Evolutionary conservation across 2,113 vertebrate genomes (phyloP), one percentile per base, ranked within the genome.

Genomic region (Parotia lawesii): DNA sequence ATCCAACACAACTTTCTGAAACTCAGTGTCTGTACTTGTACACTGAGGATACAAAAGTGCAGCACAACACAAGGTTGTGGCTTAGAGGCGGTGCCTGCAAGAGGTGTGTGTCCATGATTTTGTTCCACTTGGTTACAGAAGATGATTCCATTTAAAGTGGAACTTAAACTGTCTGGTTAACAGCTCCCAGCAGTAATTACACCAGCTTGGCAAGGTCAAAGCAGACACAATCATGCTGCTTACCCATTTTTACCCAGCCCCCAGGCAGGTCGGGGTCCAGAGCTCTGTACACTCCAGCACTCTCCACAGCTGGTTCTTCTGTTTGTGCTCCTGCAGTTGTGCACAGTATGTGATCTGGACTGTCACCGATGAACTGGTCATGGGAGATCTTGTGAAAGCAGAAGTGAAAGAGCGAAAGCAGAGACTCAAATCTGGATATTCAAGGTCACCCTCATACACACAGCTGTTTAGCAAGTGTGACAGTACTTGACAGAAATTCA

Each of bases 401-500:
- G 44, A 87, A 94, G 73, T 67, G 61, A 78, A 81, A 51, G 35
- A 86, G 64, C 11, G 4, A 90, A 88, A 88, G 44, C 60, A 83
- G 57, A 83, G 38, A 64, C n/a, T 80, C 70, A 84, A 18, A 74
- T 92, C 44, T 94, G 65, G 27, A 25, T 83, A 60, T 64, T 94
- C 95, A 96, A 96, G 96, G 97, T 97, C 91, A 97, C 81, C 90
- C 84, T 94, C 53, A 57, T 23, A 40, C 12, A 71, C 47, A 77
- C 77, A 93, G 85, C 79, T 87, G 84, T 71, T 90, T 57, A 89
- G 87, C 74, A 94, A 87, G 73, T 87, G 73, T 89, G 89, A 87
- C 91, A 93, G 83, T 58, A 94, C 91, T 87, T 90, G 80, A 96
- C 76, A 93, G 90, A 88, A 78, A 92, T 85, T 85, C 78, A 75